Evolutionary conservation across 1,140 invertebrate species (phyloP).

Genomic region (Drosophila suzukii): DNA sequence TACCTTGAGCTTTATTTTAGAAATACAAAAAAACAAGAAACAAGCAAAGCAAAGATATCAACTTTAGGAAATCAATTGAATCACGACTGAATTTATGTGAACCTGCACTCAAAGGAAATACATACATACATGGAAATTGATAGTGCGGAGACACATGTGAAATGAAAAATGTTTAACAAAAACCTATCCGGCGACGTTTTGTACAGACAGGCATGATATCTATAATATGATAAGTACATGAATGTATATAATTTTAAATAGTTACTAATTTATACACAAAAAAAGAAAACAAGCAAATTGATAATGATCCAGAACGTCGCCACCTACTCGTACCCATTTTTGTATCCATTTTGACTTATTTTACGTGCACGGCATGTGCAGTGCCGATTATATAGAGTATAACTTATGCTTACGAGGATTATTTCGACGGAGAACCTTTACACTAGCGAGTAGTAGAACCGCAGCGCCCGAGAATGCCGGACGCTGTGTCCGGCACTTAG

Average conservation of each 20-base stretch:
- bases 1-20: slow-evolving; percentile 76
- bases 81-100: slow-evolving; percentile 82
- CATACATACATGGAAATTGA: slow-evolving; percentile 12
- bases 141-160: slow-evolving; percentile 12
- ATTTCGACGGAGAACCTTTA: slow-evolving; percentile 50
- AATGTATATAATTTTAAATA: slow-evolving; percentile 76
- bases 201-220: slow-evolving; percentile 60
- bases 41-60: slow-evolving; percentile 33
- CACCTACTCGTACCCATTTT: slow-evolving; percentile 77
- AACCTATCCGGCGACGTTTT: slow-evolving; percentile 61
- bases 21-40: slow-evolving; percentile 16
- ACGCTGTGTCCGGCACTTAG: slow-evolving; percentile 15
- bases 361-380: slow-evolving; percentile 39
- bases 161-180: slow-evolving; percentile 11
- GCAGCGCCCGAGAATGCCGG: slow-evolving; percentile 21
- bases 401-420: slow-evolving; percentile 55
- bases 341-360: slow-evolving; percentile 78
- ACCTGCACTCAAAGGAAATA: slow-evolving; percentile 64
- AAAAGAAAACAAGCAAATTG: slow-evolving; percentile 35
- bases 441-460: slow-evolving; percentile 49
- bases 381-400: slow-evolving; percentile 56
- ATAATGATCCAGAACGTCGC: slow-evolving; percentile 64
- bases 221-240: slow-evolving; percentile 51
- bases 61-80: slow-evolving; percentile 59
- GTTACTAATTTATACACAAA: slow-evolving; percentile 70